Base-by-base conservation (phyloP, 2,113 vertebrate genomes). In the Terrapene triunguis region DNA sequence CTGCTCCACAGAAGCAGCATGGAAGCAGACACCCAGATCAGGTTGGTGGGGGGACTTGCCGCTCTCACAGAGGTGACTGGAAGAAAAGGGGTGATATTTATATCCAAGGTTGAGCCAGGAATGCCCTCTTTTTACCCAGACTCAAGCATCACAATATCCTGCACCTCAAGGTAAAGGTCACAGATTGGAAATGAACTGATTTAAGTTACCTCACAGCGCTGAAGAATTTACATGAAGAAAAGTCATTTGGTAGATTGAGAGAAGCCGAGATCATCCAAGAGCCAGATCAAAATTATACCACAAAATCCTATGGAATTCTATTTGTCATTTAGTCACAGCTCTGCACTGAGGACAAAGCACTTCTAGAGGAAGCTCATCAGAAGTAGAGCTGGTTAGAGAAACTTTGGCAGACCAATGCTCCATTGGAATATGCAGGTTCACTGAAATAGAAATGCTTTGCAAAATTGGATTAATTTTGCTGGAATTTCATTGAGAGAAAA, bases 401-500 rank as follows among this genome's bases (percentile, higher is more conserved):
- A 82, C 92, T 97, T 95, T 94, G 93, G 95, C 89, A 87, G 53
- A 92, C 90, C 9, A 32, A 87, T 85, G 93, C 89, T 97, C 5
- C 2, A 74, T 93, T 74, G 27, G 9, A 94, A 81, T 42, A 82
- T 95, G 83, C 86, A 90, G 95, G 92, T 85, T 82, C 79, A 93
- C 55, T 50, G 57, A 88, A 97, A 96, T 89, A 87, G 96, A 78
- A 95, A 89, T 16, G 87, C 87, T 32, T 53, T 92, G n/a, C 83
- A 83, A 89, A 87, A 94, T 92, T 72, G 32, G 19, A 38, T 47
- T 92, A 93, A 97, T 85, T 74, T 35, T 14, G 88, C 55, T 93
- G 95, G 96, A 96, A 96, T 95, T 95, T 92, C 95, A 89, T 78
- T 92, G 44, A 85, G 95, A 91, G 90, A 83, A 97, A 97, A 95